Percentiles rank a stretch among this genome's conserved stretches.
Evolutionary conservation across 2,113 vertebrate genomes (phyloP).

Genomic region (Chaetodon trifascialis): DNA sequence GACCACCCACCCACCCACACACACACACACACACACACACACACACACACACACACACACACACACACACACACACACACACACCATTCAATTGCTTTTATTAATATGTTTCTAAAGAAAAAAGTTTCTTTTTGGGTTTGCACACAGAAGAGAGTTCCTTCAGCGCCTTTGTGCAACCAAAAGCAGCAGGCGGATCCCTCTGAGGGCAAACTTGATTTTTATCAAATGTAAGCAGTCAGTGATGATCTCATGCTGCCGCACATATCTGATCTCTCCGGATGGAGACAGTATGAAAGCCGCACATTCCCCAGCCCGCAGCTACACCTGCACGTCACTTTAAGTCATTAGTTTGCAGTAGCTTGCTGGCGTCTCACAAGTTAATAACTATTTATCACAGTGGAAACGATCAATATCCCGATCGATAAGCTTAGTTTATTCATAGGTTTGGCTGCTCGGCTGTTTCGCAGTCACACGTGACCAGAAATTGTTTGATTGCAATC

Average conservation of each 20-base stretch:
- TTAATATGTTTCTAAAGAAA: not conserved
- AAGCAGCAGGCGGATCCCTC: slow-evolving; percentile 3
- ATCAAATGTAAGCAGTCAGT: slow-evolving; percentile 10
- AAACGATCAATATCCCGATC: slow-evolving; percentile 30
- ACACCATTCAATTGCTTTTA: not conserved
- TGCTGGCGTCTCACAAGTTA: slow-evolving; percentile 24
- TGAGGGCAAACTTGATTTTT: slow-evolving; percentile 22
- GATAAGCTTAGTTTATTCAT: slow-evolving; percentile 7
- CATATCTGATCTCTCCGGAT: not conserved
- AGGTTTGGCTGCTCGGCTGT: not conserved
- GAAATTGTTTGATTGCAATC: not conserved
- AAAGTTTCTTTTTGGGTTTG: not conserved
- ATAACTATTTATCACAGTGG: slow-evolving; percentile 36
- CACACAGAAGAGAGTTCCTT: not conserved
- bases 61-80: not conserved
- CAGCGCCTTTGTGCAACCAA: not conserved
- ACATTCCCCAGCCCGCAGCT: slow-evolving; percentile 25
- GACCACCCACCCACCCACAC: slow-evolving; percentile 1
- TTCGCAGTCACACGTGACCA: slow-evolving; percentile 3
- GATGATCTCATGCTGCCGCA: slow-evolving; percentile 10
- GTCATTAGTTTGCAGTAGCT: slow-evolving; percentile 21
- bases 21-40: not conserved
- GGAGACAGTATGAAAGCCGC: not conserved
- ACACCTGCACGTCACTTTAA: slow-evolving; percentile 28
- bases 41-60: not conserved